Percentiles rank a stretch among this genome's conserved stretches.
These are phyloP conservation scores for Bothrops jararaca DNA, from an alignment of 2,113 vertebrate species.

Conservation along the genomic window DNA sequence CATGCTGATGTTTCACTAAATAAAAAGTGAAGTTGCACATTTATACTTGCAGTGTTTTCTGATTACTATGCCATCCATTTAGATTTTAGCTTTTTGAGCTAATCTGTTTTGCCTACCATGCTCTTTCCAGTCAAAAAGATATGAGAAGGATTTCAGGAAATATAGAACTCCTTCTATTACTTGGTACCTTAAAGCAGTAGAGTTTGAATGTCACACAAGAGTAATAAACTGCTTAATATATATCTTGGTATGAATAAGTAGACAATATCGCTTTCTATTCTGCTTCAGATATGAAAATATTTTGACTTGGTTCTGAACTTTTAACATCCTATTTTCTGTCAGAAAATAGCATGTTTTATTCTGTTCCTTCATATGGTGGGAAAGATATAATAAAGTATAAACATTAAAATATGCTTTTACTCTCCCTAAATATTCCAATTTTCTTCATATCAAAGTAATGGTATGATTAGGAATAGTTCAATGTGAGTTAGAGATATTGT, in stretches of 20 bases:
- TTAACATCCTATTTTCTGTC: background rate
- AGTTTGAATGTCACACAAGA: background rate
- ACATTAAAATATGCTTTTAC: background rate
- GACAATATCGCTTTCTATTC: background rate
- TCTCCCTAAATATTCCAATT: background rate
- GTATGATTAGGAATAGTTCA: background rate
- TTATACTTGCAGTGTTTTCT: background rate
- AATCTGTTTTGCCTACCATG: background rate
- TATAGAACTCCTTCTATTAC: background rate
- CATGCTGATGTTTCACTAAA: background rate
- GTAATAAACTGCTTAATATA: background rate
- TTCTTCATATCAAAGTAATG: background rate
- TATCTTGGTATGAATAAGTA: background rate
- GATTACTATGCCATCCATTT: background rate
- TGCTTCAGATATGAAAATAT: background rate
- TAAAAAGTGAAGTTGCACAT: background rate
- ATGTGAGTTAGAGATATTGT: background rate
- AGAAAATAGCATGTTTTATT: background rate
- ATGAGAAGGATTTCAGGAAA: background rate
- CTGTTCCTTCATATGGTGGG: accelerated
- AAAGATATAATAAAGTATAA: background rate
- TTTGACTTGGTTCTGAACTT: background rate
- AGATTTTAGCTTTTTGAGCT: background rate
- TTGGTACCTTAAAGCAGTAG: background rate
- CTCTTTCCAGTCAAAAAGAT: background rate